These are phyloP conservation scores for Planococcus citri DNA, from an alignment of 1,140 invertebrate genomes.

Conservation along the genomic window DNA sequence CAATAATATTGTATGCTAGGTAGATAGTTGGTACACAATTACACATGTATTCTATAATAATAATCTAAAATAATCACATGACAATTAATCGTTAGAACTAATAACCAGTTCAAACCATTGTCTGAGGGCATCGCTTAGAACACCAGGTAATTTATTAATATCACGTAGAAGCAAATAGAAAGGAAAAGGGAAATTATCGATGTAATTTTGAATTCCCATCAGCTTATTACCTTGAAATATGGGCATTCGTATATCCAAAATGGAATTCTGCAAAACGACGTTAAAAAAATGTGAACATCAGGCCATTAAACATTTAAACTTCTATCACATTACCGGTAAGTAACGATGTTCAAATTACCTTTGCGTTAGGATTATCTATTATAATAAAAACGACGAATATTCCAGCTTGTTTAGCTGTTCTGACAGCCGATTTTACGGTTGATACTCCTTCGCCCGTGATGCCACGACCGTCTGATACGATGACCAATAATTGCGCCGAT, in stretches of 20 bases:
- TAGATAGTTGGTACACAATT: no score
- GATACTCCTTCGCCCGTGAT: slow-evolving; percentile 80
- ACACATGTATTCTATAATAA: not conserved
- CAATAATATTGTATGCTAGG: no score
- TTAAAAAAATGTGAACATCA: slow-evolving; percentile 25
- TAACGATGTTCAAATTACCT: slow-evolving; percentile 48
- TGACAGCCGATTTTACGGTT: slow-evolving; percentile 60
- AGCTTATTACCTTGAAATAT: slow-evolving; percentile 53
- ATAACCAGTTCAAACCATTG: slow-evolving; percentile 98
- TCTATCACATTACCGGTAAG: slow-evolving; percentile 9
- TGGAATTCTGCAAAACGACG: slow-evolving; percentile 57
- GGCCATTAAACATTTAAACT: slow-evolving; percentile 19
- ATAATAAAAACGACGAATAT: slow-evolving; percentile 93
- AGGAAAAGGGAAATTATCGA: slow-evolving; percentile 96
- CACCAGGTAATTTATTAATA: slow-evolving; percentile 69
- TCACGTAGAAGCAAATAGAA: slow-evolving; percentile 91
- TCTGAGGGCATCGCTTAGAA: slow-evolving; percentile 86
- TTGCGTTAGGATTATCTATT: slow-evolving; percentile 82
- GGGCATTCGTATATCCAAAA: slow-evolving; percentile 76
- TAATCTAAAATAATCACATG: not conserved
- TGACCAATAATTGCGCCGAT: slow-evolving; percentile 75
- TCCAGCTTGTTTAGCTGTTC: slow-evolving; percentile 59
- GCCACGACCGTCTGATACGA: slow-evolving; percentile 89
- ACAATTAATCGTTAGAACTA: not conserved
- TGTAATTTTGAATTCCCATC: slow-evolving; percentile 55